These are phyloP conservation scores for Buathra laborator DNA, from an alignment of 2,888 invertebrate genomes.

Conservation along the genomic window DNA sequence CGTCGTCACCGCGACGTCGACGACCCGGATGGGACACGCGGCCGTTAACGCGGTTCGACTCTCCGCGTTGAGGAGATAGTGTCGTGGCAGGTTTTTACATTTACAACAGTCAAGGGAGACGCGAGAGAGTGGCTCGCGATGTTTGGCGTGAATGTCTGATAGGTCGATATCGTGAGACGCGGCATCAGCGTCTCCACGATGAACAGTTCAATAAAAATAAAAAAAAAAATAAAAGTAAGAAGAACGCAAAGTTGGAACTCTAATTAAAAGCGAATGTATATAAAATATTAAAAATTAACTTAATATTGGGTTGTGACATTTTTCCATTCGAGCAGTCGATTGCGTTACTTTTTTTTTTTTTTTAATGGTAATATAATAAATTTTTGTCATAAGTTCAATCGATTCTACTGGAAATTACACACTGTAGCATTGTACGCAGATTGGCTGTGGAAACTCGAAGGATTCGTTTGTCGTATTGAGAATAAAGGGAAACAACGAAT, in stretches of 20 bases:
- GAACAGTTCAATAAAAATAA: too few species aligned
- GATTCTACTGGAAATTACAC: not conserved
- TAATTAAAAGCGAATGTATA: not conserved
- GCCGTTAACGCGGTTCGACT: conserved; percentile 31
- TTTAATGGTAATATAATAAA: not conserved
- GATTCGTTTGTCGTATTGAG: conserved; percentile 9
- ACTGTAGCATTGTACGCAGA: not conserved
- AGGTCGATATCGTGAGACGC: not conserved
- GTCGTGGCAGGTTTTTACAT: conserved; percentile 16
- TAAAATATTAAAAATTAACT: not conserved
- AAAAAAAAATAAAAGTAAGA: too few species aligned
- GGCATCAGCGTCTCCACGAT: too few species aligned
- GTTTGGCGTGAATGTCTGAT: not conserved
- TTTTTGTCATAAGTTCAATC: not conserved
- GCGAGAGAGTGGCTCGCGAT: not conserved
- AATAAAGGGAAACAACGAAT: not conserved
- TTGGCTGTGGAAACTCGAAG: conserved; percentile 3
- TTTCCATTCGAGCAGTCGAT: not conserved
- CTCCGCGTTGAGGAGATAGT: conserved; percentile 8
- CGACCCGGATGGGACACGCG: not conserved
- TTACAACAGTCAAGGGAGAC: not conserved
- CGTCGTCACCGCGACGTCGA: conserved; percentile 21
- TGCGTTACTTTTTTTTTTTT: not conserved
- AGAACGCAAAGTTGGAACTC: not conserved
- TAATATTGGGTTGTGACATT: not conserved